Base-by-base conservation (phyloP, 2,888 invertebrate species). In the Hedychridium roseum region DNA sequence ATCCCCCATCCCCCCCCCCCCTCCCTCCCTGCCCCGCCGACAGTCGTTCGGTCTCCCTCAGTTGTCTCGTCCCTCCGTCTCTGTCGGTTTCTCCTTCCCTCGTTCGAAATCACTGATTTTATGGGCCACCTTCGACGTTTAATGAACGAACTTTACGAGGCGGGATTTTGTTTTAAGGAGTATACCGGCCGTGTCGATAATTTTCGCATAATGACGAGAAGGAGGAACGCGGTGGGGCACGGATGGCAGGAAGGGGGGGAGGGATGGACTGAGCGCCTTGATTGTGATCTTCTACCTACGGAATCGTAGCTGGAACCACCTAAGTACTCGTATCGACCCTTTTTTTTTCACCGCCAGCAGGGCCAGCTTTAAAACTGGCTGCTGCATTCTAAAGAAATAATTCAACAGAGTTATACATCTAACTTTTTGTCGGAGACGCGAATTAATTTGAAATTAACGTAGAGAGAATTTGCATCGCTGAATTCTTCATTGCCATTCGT, bases 91-190 rank as follows among this genome's bases (percentile, higher is more conserved):
- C 21, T 28, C 17, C 34, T 31, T 50, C 47, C 37, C 34, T 39
- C 53, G 63, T 64, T 57, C 67, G 66, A 67, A 70, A 74, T 74
- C 72, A 66, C 71, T 72, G 68, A 77, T 75, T 77, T 77, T 77
- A 77, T 74, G 73, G 70, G 64, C 68, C 69, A 75, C 73, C 74
- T 73, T 74, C 74, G 76, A 75, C 70, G 74, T 74, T 75, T 75
- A 73, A 74, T 69, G 75, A 73, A 75, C 70, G 73, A 72, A 76
- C 68, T 75, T 76, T 76, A 76, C 71, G 76, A 75, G 66, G 57
- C 62, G 63, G 66, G 69, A 74, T 76, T 63, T 63, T 76, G 76
- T 77, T 74, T 76, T 73, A 72, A 74, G 72, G 68, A 70, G 70
- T 70, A 61, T 60, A 64, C 64, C 60, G 62, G 60, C 60, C 61